Evolutionary conservation across 2,797 vertebrate species (phyloP).

Genomic region (Serranus cabrilla): DNA sequence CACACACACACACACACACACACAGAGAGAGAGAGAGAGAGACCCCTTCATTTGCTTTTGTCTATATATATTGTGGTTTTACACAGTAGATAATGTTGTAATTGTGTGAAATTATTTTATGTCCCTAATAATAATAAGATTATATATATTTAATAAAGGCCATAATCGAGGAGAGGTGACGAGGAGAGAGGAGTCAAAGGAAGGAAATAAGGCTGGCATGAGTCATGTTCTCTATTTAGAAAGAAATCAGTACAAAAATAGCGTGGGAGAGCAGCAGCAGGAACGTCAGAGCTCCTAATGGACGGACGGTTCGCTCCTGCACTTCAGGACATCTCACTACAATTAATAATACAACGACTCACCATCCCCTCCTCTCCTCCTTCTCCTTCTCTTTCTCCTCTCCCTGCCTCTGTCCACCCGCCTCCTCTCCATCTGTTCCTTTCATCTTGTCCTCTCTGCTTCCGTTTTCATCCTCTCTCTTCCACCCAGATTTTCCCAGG

Average conservation of each 20-base stretch:
- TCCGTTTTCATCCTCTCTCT: conserved; percentile 30
- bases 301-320: conserved; percentile 56
- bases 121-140: no score
- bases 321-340: conserved; percentile 67
- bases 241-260: conserved; percentile 57
- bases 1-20: background rate
- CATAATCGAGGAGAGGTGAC: conserved; percentile 2
- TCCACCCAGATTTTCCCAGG: conserved; percentile 31
- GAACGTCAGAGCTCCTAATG: conserved; percentile 64
- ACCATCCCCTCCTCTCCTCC: conserved; percentile 38
- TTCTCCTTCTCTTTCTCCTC: conserved; percentile 26
- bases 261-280: conserved; percentile 41
- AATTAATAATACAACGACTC: conserved; percentile 77
- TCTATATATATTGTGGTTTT: no score
- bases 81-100: background rate
- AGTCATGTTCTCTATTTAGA: conserved; percentile 72
- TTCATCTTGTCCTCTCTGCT: conserved; percentile 41
- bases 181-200: conserved; percentile 16
- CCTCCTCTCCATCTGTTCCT: conserved; percentile 65
- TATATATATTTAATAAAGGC: no score
- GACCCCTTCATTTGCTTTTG: no score
- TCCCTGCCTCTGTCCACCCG: conserved; percentile 35
- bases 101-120: no score
- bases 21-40: no score
- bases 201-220: conserved; percentile 40